A percentile compares a stretch with the other conserved stretches of the same genome.
Evolutionary conservation across 2,797 vertebrate genomes (phyloP).

Genomic region (Molossus alvarezi): DNA sequence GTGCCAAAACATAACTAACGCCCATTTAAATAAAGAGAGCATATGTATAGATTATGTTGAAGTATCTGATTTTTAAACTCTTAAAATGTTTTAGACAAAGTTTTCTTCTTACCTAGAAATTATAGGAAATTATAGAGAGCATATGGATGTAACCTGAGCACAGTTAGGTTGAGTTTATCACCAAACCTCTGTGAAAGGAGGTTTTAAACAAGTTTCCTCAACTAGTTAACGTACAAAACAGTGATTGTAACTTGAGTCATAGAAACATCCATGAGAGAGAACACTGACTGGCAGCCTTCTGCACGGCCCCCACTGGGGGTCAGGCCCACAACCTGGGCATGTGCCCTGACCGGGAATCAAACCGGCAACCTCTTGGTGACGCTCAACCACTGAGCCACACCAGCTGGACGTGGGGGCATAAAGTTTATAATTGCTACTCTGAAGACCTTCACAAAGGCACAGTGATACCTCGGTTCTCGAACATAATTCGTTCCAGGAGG

Average conservation of each 20-base stretch:
- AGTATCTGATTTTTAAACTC: slow-evolving; percentile 7
- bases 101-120: slow-evolving; percentile 41
- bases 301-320: too few relatives aligned
- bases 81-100: background rate
- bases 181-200: background rate
- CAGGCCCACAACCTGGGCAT: too few relatives aligned
- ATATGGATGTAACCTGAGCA: background rate
- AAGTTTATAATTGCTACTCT: background rate
- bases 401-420: background rate
- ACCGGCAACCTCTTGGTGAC: too few relatives aligned
- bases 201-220: background rate
- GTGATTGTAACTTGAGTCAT: background rate
- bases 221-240: background rate
- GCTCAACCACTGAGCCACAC: too few relatives aligned
- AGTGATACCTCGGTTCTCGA: too few relatives aligned
- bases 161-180: background rate
- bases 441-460: background rate
- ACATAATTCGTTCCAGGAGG: too few relatives aligned
- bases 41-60: background rate
- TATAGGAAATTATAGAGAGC: slow-evolving; percentile 6
- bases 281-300: too few relatives aligned
- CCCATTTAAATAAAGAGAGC: background rate
- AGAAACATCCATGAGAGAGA: too few relatives aligned
- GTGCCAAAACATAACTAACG: background rate
- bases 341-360: too few relatives aligned